A percentile compares a stretch with the other conserved stretches of the same genome.
phyloP scores from a whole-genome alignment of 2,113 vertebrate species.

The Cisticola juncidis region DNA sequence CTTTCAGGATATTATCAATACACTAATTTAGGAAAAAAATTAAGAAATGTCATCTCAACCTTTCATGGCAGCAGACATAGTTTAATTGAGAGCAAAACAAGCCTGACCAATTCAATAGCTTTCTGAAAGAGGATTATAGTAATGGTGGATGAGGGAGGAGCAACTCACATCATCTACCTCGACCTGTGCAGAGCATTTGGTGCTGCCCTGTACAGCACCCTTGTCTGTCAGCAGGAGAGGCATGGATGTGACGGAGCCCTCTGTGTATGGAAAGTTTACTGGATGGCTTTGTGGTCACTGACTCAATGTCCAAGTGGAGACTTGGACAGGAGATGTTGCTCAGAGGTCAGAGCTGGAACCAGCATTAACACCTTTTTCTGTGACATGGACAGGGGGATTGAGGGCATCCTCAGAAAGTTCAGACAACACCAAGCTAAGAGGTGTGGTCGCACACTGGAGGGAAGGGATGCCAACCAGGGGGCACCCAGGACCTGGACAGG shows the following conservation, averaged over 20 bases:
- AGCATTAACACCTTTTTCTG: rapidly evolving
- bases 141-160: neutral
- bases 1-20: neutral
- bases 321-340: neutral
- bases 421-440: rapidly evolving
- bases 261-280: neutral
- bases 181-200: neutral
- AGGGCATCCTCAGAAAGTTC: neutral
- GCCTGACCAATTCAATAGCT: no score
- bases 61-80: neutral
- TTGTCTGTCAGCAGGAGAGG: neutral
- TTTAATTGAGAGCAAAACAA: neutral
- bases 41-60: neutral
- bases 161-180: no score
- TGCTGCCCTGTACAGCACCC: neutral
- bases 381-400: no score
- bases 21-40: neutral
- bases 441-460: neutral
- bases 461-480: no score
- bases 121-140: rapidly evolving
- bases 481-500: no score
- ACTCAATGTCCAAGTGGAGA: rapidly evolving
- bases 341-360: neutral
- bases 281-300: no score
- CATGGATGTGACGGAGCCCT: no score